These are phyloP conservation scores for Teinopalpus imperialis DNA, from an alignment of 2,888 invertebrate species.

Conservation along the genomic window DNA sequence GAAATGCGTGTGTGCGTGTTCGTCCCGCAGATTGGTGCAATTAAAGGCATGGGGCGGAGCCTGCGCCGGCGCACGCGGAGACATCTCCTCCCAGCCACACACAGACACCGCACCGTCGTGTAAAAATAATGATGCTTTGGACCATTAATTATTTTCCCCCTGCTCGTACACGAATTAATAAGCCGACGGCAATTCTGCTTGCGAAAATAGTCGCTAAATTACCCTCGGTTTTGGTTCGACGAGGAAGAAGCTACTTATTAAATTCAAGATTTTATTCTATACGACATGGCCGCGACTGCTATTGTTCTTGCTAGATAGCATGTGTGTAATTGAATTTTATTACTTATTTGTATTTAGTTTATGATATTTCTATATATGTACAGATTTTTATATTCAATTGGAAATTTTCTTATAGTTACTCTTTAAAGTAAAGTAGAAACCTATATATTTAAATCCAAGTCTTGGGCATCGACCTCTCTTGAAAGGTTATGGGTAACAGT, in stretches of 20 bases:
- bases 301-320: background rate
- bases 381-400: too few relatives aligned
- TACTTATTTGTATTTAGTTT: too few relatives aligned
- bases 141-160: constrained; percentile 62
- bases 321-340: constrained; percentile 8
- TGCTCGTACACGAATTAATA: constrained; percentile 36
- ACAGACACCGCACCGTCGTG: constrained; percentile 32
- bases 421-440: too few relatives aligned
- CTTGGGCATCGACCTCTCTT: too few relatives aligned
- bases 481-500: too few relatives aligned
- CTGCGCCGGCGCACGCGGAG: constrained; percentile 67
- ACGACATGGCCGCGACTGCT: constrained; percentile 7
- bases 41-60: constrained; percentile 73
- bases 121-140: constrained; percentile 60
- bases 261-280: constrained; percentile 21
- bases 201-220: constrained; percentile 39
- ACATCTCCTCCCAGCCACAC: constrained; percentile 67
- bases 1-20: constrained; percentile 62
- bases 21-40: constrained; percentile 76
- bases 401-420: too few relatives aligned
- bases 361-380: too few relatives aligned
- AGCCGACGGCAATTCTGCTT: constrained; percentile 33
- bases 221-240: constrained; percentile 25
- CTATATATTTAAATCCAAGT: too few relatives aligned
- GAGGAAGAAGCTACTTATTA: constrained; percentile 21